Evolutionary conservation across 2,888 invertebrate species (phyloP).

Genomic region (Megalurothrips usitatus): DNA sequence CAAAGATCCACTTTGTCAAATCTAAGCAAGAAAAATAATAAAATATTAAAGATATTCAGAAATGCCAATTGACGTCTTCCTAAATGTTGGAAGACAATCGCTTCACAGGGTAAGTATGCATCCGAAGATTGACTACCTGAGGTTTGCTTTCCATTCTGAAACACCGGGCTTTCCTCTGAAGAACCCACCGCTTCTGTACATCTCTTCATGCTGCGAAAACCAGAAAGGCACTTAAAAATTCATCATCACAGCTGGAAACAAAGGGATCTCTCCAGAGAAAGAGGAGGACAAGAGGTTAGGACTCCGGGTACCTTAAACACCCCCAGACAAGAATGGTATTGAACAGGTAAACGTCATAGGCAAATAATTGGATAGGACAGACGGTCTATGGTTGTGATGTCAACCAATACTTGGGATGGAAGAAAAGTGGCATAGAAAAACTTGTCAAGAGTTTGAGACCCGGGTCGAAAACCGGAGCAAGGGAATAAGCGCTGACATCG

Average conservation of each 20-base stretch:
- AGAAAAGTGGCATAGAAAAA: neutral
- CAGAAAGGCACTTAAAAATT: neutral
- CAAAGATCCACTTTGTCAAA: slow-evolving; percentile 70
- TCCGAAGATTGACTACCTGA: neutral
- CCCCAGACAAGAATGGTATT: neutral
- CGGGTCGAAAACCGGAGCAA: too few species aligned
- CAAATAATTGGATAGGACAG: neutral
- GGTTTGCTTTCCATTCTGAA: neutral
- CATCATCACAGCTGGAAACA: neutral
- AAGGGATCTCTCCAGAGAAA: neutral
- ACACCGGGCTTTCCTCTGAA: neutral
- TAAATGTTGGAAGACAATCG: neutral
- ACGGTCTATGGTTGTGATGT: neutral
- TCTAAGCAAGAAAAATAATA: slow-evolving; percentile 57
- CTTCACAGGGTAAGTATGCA: neutral
- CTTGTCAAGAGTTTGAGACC: neutral
- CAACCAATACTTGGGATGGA: neutral
- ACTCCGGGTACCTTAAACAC: neutral
- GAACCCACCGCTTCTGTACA: neutral
- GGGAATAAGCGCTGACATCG: too few species aligned
- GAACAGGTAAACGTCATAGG: neutral
- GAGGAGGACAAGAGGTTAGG: neutral
- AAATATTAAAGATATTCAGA: slow-evolving; percentile 46
- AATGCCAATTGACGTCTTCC: slow-evolving; percentile 46
- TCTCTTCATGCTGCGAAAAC: neutral